Percentiles rank a stretch among this genome's conserved stretches.
Evolutionary conservation across 2,888 invertebrate genomes (phyloP).

Genomic region (Heliconius ethilla): DNA sequence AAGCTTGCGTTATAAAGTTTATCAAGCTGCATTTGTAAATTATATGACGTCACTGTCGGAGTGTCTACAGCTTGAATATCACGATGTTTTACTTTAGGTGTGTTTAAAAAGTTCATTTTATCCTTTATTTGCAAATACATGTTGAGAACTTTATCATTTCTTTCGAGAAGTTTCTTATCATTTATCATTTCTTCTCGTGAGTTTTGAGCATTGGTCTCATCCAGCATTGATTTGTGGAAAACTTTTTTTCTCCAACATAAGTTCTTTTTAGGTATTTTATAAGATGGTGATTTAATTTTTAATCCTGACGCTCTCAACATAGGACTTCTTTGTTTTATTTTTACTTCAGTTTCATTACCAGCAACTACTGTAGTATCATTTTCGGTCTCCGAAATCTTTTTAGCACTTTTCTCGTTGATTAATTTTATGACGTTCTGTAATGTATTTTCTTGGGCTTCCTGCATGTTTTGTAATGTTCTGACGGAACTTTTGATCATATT

Average conservation of each 20-base stretch:
- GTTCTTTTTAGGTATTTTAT: conserved; percentile 70
- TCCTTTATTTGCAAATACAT: conserved; percentile 74
- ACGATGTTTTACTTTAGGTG: conserved; percentile 59
- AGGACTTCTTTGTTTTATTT: conserved; percentile 46
- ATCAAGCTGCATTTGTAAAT: conserved; percentile 70
- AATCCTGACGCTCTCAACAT: conserved; percentile 57
- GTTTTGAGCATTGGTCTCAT: conserved; percentile 51
- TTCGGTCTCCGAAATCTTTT: conserved; percentile 45
- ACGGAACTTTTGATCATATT: conserved; percentile 62
- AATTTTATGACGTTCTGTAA: conserved; percentile 59
- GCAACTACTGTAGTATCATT: conserved; percentile 50
- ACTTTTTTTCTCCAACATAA: conserved; percentile 63
- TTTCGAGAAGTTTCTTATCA: conserved; percentile 54
- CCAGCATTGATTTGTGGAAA: conserved; percentile 64
- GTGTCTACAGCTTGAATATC: conserved; percentile 55
- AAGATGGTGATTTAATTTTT: conserved; percentile 65
- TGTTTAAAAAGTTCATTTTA: conserved; percentile 68
- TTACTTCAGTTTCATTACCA: conserved; percentile 47
- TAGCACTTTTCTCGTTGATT: conserved; percentile 56
- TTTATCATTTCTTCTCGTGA: no score
- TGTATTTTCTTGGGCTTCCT: conserved; percentile 60
- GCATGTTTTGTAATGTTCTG: conserved; percentile 56
- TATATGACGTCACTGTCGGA: conserved; percentile 66
- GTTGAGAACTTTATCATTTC: conserved; percentile 58
- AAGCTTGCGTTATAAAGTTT: conserved; percentile 65